Evolutionary conservation across 2,113 vertebrate genomes (phyloP), one percentile per base, ranked within the genome.

Genomic region (cat (Felis catus)): DNA sequence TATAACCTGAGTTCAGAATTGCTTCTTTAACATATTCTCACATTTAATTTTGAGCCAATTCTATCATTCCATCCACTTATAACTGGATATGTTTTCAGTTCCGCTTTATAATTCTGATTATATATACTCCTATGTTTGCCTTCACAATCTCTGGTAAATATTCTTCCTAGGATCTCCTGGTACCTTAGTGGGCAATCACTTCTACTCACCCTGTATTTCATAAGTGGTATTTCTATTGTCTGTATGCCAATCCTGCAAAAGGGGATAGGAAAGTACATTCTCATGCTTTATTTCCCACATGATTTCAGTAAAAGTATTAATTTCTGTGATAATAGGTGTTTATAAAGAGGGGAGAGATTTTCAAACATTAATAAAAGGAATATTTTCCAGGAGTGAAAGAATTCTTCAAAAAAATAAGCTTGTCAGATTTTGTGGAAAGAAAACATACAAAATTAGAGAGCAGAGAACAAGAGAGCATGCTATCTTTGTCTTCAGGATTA

Each of bases 271-370:
- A 87, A 91, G 53, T 9, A 19, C 6, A 41, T 76, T 92, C 31
- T 94, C 70, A 41, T 18, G 23, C 74, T 74, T 80, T 82, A 58
- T 97, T 36, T 95, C 31, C 25, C 4, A 93, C 6, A 39, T 63
- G 16, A 7, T 94, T 53, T 70, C 19, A 65, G 51, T 73, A 78
- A 95, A 86, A 48, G 73, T 91, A 79, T 3, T 23, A 79, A 82
- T 68, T 91, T 92, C 79, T 85, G 3, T 91, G 83, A 86, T 21
- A 86, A 83, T 87, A 95, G 13, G 25, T 63, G 89, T 92, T 51
- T 76, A 76, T 73, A 73, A 94, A 89, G 18, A 53, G 5, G 18
- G 19, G 33, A 86, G 25, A 80, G 2, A 33, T 45, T 76, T 94
- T 74, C 18, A 66, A 39, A 41, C 23, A 39, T 23, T 76, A 36